These are phyloP conservation scores for Urechis unicinctus DNA, from an alignment of 2,888 invertebrate genomes.

Conservation along the genomic window DNA sequence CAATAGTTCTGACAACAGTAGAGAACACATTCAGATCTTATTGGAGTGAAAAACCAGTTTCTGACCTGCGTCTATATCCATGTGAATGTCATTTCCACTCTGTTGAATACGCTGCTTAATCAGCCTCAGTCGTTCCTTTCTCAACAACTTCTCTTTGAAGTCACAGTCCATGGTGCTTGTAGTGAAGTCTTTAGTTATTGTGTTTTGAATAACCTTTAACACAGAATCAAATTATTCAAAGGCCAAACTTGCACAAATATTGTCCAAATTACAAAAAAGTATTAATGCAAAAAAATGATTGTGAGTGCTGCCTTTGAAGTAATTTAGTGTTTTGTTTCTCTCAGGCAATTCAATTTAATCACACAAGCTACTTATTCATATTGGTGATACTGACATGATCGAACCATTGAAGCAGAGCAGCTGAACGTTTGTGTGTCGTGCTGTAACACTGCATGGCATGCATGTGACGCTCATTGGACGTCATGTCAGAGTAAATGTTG, in stretches of 20 bases:
- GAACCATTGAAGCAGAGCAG: constrained; percentile 56
- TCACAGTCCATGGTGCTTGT: constrained; percentile 49
- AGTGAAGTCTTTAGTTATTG: constrained; percentile 53
- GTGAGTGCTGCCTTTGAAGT: too few relatives aligned
- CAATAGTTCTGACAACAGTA: too few relatives aligned
- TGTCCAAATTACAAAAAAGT: background rate
- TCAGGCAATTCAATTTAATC: too few relatives aligned
- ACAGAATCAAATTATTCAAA: background rate
- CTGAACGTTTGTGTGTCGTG: constrained; percentile 51
- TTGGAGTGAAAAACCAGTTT: too few relatives aligned
- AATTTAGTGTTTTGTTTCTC: too few relatives aligned
- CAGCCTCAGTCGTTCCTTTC: constrained; percentile 52
- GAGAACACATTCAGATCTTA: too few relatives aligned
- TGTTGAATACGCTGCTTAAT: constrained; percentile 50
- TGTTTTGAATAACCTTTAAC: constrained; percentile 52
- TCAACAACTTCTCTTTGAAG: constrained; percentile 48
- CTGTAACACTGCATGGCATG: constrained; percentile 52
- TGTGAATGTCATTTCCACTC: background rate
- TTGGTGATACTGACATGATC: constrained; percentile 45
- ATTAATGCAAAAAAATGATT: background rate
- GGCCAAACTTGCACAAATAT: background rate
- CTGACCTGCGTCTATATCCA: background rate
- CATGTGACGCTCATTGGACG: constrained; percentile 46
- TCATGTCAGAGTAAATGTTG: constrained; percentile 55
- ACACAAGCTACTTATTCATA: too few relatives aligned